Conservation (phyloP, 1,140 invertebrate species). For the Parapsyche elsis region DNA sequence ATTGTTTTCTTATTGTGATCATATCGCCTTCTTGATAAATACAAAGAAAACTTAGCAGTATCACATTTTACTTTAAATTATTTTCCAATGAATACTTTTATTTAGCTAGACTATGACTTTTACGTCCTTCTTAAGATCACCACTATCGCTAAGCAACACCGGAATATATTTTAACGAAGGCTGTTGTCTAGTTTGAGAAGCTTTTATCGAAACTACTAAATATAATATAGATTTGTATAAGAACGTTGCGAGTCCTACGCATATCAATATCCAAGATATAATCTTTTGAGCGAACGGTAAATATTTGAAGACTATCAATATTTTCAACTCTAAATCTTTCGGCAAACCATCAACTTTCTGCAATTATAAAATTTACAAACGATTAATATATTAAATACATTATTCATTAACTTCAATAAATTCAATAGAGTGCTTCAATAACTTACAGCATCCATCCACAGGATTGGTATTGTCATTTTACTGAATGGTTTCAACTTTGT, state of each 20-base stretch:
- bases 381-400: not conserved
- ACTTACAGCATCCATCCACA: slow-evolving; percentile 74
- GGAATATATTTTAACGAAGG: slow-evolving; percentile 25
- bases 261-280: slow-evolving; percentile 16
- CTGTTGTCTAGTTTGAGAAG: not conserved
- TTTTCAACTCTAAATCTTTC: slow-evolving; percentile 9
- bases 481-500: slow-evolving; percentile 67
- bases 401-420: not conserved
- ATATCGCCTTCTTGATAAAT: too few species aligned
- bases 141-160: not conserved
- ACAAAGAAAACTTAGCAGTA: not conserved
- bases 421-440: not conserved
- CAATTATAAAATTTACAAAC: slow-evolving; percentile 20
- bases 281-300: slow-evolving; percentile 11
- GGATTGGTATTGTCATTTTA: slow-evolving; percentile 70
- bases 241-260: slow-evolving; percentile 14
- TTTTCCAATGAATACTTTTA: not conserved
- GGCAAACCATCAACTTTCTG: slow-evolving; percentile 36
- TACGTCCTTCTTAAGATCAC: not conserved
- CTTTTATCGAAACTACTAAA: not conserved
- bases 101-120: not conserved
- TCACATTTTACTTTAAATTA: not conserved
- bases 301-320: slow-evolving; percentile 16
- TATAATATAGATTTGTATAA: slow-evolving; percentile 30
- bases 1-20: too few species aligned